phyloP scores from a whole-genome alignment of 1,140 invertebrate species.

The Tetragonula clypearis region DNA sequence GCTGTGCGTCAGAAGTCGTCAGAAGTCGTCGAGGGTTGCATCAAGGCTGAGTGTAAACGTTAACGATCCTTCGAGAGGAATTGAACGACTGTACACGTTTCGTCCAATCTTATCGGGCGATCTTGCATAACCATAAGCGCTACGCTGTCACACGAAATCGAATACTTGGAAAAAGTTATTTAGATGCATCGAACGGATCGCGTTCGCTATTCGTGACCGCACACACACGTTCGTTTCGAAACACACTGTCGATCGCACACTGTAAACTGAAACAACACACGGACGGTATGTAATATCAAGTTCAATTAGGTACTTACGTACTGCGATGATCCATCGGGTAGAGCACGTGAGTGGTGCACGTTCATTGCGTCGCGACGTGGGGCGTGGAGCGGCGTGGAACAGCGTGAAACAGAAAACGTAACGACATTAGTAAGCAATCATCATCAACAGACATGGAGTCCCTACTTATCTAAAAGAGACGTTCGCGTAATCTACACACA shows the following conservation, averaged over 20 bases:
- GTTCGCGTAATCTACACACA: background rate
- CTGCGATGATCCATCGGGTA: constrained; percentile 31
- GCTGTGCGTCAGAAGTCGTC: background rate
- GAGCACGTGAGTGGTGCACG: background rate
- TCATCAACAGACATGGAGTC: constrained; percentile 24
- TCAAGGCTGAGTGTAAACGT: background rate
- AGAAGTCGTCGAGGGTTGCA: background rate
- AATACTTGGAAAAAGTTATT: background rate
- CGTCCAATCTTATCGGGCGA: background rate
- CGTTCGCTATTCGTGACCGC: background rate
- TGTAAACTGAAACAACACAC: background rate
- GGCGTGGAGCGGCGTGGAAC: background rate
- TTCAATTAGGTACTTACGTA: constrained; percentile 58
- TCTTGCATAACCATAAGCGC: background rate
- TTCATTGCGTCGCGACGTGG: background rate
- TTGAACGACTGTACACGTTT: background rate
- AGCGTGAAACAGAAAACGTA: constrained; percentile 59
- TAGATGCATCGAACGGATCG: background rate
- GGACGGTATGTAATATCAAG: constrained; percentile 10
- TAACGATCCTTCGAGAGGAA: background rate
- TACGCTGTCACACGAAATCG: background rate
- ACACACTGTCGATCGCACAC: background rate
- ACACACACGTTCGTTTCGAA: background rate
- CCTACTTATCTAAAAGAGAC: constrained; percentile 46
- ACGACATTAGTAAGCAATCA: constrained; percentile 26